Percentiles rank a stretch among this genome's conserved stretches.
phyloP scores from a whole-genome alignment of 2,888 invertebrate genomes.

The Napeogenes inachia region DNA sequence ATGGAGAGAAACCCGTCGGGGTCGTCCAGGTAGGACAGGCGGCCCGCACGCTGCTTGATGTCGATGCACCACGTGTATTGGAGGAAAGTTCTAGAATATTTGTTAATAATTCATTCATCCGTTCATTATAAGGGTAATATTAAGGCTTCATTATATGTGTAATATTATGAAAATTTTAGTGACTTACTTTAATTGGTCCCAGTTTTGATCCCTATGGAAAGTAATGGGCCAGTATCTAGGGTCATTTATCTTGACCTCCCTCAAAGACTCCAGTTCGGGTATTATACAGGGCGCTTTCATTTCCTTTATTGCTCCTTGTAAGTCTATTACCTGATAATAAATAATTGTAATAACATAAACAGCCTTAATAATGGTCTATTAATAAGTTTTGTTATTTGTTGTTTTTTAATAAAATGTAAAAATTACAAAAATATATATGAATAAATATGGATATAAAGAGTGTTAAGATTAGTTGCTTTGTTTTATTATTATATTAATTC shows the following conservation, averaged over 20 bases:
- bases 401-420: too few species aligned
- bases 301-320: slow-evolving; percentile 70
- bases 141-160: neutral
- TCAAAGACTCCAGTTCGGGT: slow-evolving; percentile 86
- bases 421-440: neutral
- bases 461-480: too few species aligned
- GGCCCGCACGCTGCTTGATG: slow-evolving; percentile 93
- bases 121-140: too few species aligned
- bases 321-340: slow-evolving; percentile 53
- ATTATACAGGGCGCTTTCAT: slow-evolving; percentile 90
- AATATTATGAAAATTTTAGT: neutral
- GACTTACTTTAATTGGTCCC: slow-evolving; percentile 85
- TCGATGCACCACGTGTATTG: slow-evolving; percentile 84
- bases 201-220: slow-evolving; percentile 89
- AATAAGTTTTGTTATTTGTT: too few species aligned
- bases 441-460: too few species aligned
- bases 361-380: too few species aligned
- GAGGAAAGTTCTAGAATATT: slow-evolving; percentile 76
- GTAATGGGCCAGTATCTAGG: slow-evolving; percentile 93
- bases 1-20: slow-evolving; percentile 88
- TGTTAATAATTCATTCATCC: neutral
- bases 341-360: neutral
- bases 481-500: too few species aligned
- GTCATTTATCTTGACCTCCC: slow-evolving; percentile 87
- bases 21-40: slow-evolving; percentile 91